Conservation (phyloP, 2,888 invertebrate genomes). For the Metalampra italica region DNA sequence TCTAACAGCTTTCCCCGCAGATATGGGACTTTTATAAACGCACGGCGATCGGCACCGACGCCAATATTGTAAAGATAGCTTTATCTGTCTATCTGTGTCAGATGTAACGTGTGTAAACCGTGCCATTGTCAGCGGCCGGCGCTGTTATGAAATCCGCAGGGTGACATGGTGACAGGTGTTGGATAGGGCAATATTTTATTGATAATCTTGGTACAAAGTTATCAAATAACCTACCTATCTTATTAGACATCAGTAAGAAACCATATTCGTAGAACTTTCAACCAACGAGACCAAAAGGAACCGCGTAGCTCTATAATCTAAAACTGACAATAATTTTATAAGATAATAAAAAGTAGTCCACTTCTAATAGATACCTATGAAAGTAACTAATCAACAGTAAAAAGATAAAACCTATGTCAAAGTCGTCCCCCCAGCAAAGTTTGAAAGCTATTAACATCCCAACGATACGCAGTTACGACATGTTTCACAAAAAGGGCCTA, state of each 20-base stretch:
- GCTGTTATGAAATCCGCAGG: conserved; percentile 42
- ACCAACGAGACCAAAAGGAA: no score
- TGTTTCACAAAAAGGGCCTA: conserved; percentile 37
- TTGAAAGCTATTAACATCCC: background rate
- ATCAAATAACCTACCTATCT: background rate
- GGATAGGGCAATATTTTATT: conserved; percentile 12
- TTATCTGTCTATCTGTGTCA: conserved; percentile 65
- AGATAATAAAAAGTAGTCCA: no score
- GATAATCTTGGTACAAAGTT: conserved; percentile 9
- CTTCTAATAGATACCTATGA: no score
- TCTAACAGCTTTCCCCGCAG: conserved; percentile 73
- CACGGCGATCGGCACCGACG: conserved; percentile 39
- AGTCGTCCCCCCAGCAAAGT: background rate
- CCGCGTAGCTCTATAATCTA: no score
- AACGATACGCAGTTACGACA: background rate
- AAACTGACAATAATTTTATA: no score
- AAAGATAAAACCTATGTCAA: background rate
- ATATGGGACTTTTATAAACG: conserved; percentile 71
- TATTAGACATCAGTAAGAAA: background rate
- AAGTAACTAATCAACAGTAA: background rate
- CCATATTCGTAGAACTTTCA: background rate
- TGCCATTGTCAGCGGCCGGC: conserved; percentile 34
- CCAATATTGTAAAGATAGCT: conserved; percentile 53
- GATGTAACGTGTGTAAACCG: conserved; percentile 41
- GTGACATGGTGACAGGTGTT: conserved; percentile 43